A percentile compares a stretch with the other conserved stretches of the same genome.
Conservation (phyloP, 2,113 vertebrate species). For the Cyprinodon variegatus region DNA sequence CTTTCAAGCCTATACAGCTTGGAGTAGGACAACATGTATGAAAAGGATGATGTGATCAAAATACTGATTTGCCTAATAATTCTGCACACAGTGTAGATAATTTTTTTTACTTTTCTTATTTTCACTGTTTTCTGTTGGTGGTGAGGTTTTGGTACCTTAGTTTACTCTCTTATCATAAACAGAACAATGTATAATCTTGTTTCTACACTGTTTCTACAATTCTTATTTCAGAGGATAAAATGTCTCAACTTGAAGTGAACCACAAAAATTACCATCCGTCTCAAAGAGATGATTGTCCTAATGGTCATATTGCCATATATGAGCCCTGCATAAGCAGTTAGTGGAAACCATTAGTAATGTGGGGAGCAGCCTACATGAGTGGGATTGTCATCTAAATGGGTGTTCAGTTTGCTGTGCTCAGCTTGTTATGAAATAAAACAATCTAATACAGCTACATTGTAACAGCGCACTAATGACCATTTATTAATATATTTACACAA, state of each 20-base stretch:
- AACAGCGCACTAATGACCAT: not conserved
- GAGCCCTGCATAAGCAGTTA: conserved; percentile 24
- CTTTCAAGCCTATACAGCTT: too few relatives aligned
- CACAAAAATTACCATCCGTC: conserved; percentile 6
- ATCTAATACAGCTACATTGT: not conserved
- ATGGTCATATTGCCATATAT: conserved; percentile 29
- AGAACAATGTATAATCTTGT: not conserved
- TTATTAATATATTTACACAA: not conserved
- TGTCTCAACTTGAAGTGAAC: conserved; percentile 6
- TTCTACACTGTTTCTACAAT: not conserved
- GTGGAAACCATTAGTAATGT: conserved; percentile 19
- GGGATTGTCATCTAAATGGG: not conserved
- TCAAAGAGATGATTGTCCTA: conserved; percentile 23
- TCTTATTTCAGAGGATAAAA: not conserved
- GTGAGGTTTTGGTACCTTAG: too few relatives aligned
- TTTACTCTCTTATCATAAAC: not conserved
- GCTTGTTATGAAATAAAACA: not conserved
- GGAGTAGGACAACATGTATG: too few relatives aligned
- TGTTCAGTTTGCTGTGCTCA: not conserved
- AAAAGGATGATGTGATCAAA: too few relatives aligned
- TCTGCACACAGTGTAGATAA: too few relatives aligned
- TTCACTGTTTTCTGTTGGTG: too few relatives aligned
- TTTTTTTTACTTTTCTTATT: too few relatives aligned
- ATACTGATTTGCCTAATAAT: too few relatives aligned
- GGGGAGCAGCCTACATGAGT: conserved; percentile 11